Evolutionary conservation across 2,888 invertebrate species (phyloP).

Genomic region (Brenthis hecate): DNA sequence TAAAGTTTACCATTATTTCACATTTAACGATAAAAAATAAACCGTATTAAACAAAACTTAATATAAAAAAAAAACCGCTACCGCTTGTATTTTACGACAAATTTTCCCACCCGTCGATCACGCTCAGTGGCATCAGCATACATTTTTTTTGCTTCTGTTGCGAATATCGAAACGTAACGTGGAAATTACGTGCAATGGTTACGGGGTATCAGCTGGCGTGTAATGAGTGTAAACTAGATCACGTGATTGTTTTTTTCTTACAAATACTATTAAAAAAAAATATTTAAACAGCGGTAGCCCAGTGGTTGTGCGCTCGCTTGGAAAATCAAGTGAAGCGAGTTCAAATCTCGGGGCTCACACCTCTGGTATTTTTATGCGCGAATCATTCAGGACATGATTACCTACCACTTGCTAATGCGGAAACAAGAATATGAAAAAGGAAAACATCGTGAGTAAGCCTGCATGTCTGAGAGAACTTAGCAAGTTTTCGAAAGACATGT

Average conservation of each 20-base stretch:
- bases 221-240: neutral
- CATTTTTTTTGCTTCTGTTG: slow-evolving; percentile 30
- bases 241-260: neutral
- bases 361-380: too few species aligned
- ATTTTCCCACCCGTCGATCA: slow-evolving; percentile 30
- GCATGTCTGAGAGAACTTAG: too few species aligned
- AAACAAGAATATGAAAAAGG: too few species aligned
- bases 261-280: neutral
- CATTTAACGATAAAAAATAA: neutral
- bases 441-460: too few species aligned
- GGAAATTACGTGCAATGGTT: slow-evolving; percentile 20
- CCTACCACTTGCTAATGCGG: too few species aligned
- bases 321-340: too few species aligned
- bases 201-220: slow-evolving; percentile 6
- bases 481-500: too few species aligned
- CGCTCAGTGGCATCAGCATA: slow-evolving; percentile 11
- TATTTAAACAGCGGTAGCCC: too few species aligned
- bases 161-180: slow-evolving; percentile 36
- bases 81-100: slow-evolving; percentile 8
- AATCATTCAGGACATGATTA: too few species aligned
- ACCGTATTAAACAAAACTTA: neutral
- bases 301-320: too few species aligned
- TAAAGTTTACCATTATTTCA: too few species aligned
- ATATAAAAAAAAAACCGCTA: slow-evolving; percentile 21
- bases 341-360: too few species aligned